Evolutionary conservation across 2,888 invertebrate genomes (phyloP).

Genomic region (Pantelozetes paolii): DNA sequence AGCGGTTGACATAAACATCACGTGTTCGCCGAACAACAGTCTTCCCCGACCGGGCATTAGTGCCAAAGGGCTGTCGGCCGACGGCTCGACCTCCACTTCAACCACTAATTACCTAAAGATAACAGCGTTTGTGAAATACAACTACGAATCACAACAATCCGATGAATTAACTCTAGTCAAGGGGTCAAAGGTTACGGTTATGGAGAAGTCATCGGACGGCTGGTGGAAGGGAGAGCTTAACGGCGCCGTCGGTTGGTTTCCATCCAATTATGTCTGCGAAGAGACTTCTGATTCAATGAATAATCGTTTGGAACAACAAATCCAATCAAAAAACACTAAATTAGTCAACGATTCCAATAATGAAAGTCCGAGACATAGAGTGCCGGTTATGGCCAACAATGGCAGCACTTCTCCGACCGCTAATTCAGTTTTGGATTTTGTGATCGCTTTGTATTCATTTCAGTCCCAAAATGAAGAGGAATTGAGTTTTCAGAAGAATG

Average conservation of each 20-base stretch:
- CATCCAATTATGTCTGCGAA: constrained; percentile 78
- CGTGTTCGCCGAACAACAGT: constrained; percentile 39
- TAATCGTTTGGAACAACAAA: constrained; percentile 11
- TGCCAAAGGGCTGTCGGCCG: background rate
- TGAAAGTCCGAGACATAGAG: background rate
- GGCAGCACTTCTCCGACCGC: constrained; percentile 40
- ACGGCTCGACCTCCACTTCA: background rate
- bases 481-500: constrained; percentile 92
- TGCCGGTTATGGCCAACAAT: constrained; percentile 38
- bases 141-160: constrained; percentile 76
- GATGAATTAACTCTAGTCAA: constrained; percentile 92
- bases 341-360: background rate
- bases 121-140: constrained; percentile 78
- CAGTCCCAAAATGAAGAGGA: constrained; percentile 87
- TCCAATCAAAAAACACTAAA: background rate
- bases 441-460: constrained; percentile 76
- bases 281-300: constrained; percentile 37
- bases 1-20: constrained; percentile 48
- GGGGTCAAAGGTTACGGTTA: constrained; percentile 85
- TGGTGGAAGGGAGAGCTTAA: constrained; percentile 84
- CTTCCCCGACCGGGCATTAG: constrained; percentile 7
- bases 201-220: constrained; percentile 97
- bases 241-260: constrained; percentile 80
- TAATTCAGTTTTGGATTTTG: constrained; percentile 67
- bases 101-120: constrained; percentile 59